These are phyloP conservation scores for Drosophila sp. DNA, from an alignment of 1,140 invertebrate genomes.

Conservation along the genomic window DNA sequence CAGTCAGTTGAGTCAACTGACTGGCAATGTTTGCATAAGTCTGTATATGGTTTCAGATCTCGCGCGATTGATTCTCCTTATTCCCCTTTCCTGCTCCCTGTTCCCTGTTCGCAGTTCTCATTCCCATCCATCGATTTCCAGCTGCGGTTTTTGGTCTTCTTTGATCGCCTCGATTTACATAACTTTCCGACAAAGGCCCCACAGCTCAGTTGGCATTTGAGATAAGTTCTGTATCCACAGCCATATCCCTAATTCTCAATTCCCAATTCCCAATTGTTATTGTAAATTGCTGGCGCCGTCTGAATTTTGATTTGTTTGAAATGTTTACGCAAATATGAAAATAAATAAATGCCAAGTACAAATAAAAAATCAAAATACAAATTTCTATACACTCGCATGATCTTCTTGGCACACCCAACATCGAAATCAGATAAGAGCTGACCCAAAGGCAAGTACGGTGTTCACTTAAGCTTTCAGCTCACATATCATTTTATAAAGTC, in stretches of 20 bases:
- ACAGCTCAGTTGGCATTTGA: constrained; percentile 18
- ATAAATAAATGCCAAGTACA: constrained; percentile 56
- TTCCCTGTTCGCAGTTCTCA: background rate
- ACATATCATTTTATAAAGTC: constrained; percentile 36
- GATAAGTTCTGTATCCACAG: constrained; percentile 14
- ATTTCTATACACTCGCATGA: background rate
- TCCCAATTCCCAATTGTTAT: constrained; percentile 36
- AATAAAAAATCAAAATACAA: constrained; percentile 9
- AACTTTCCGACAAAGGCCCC: constrained; percentile 72
- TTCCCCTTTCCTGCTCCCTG: too few relatives aligned
- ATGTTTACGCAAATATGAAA: constrained; percentile 70
- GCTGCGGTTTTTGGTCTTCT: constrained; percentile 32
- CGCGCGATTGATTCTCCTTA: constrained; percentile 5
- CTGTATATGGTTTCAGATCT: constrained; percentile 30
- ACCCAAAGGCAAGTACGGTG: background rate
- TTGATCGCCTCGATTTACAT: constrained; percentile 74
- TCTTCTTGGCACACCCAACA: constrained; percentile 31
- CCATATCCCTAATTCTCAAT: constrained; percentile 26
- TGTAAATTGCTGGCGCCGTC: constrained; percentile 71
- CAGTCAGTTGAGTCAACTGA: constrained; percentile 64
- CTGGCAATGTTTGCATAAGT: constrained; percentile 71
- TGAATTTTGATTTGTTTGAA: constrained; percentile 75
- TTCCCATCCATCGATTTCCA: background rate
- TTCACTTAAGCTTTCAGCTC: constrained; percentile 32
- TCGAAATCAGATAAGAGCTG: constrained; percentile 30